Base-by-base conservation (phyloP, 2,888 invertebrate genomes). In the Pasiphila rectangulata region DNA sequence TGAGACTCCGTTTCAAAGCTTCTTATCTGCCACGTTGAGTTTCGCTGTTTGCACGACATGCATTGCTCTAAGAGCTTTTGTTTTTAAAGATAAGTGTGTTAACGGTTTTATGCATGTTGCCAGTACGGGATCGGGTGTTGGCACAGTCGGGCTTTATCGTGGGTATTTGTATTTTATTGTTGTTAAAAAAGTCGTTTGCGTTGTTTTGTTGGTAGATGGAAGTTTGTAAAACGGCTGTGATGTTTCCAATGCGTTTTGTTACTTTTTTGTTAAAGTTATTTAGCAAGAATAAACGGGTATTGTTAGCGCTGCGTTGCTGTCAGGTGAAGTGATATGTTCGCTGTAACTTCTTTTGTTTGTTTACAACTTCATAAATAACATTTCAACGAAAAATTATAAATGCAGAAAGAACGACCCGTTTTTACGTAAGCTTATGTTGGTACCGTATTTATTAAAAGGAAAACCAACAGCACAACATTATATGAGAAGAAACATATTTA, bases 1-100 rank as follows among this genome's bases (percentile, higher is more conserved):
- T 85, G 84, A 81, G 72, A 76, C 72, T 70, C 69, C 70, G 59
- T 58, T 64, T 79, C 75, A 83, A 82, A 77, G 74, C 69, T 64
- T 64, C 78, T 79, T 83, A 81, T 84, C 81, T 77, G 53, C 61
- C 59, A 64, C 64, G 69, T 66, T 75, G 72, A 70, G 72, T 72
- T 67, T 62, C 64, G 62, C 57, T 68, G 64, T 72, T 75, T 72
- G 67, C 51, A 46, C 30, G 49, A 39, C 48, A 50, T 56, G 50
- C 38, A 55, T 37, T 30, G 10, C n/a, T 43, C 47, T 47, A 46
- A 54, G 47, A 52, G 48, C 51, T 54, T 57, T 54, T 67, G 59
- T 64, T 63, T 59, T 60, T 40, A 54, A 44, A 59, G 54, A 57
- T 63, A 68, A 61, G 51, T 65, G 57, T 45, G 63, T 69, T 61